Conservation (phyloP, 2,797 vertebrate genomes). For the Channa striata region DNA sequence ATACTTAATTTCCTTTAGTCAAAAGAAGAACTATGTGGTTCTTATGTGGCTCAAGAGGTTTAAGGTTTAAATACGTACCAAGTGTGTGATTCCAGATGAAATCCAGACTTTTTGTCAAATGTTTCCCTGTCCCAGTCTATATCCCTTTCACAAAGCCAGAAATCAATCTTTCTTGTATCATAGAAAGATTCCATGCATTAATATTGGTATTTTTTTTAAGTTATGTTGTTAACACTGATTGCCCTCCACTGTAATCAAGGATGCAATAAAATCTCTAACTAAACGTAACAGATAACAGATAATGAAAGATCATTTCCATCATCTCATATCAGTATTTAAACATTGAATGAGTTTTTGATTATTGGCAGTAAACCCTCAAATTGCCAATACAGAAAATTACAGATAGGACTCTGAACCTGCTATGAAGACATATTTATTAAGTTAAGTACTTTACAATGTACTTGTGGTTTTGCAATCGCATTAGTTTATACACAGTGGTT, state of each 20-base stretch:
- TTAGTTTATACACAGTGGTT: background rate
- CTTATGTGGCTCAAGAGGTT: background rate
- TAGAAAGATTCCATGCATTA: background rate
- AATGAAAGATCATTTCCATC: slow-evolving; percentile 17
- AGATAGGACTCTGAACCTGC: slow-evolving; percentile 51
- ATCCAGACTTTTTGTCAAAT: slow-evolving; percentile 3
- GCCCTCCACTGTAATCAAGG: background rate
- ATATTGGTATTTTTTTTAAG: background rate
- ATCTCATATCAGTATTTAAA: slow-evolving; percentile 3
- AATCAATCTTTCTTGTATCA: background rate
- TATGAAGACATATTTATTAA: slow-evolving; percentile 54
- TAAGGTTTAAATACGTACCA: background rate
- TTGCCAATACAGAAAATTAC: slow-evolving; percentile 12
- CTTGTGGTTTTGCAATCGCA: background rate
- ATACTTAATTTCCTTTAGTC: slow-evolving; percentile 4
- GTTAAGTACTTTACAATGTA: background rate
- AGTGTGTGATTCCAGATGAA: background rate
- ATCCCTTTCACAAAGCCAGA: slow-evolving; percentile 13
- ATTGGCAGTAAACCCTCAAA: slow-evolving; percentile 23
- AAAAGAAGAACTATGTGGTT: background rate
- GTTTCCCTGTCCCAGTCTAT: background rate
- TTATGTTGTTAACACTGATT: background rate
- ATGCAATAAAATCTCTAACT: background rate
- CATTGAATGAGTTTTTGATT: slow-evolving; percentile 24
- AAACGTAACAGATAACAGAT: slow-evolving; percentile 33